These are phyloP conservation scores for Caenorhabditis sp. DNA, from an alignment of 2,888 invertebrate species.

Conservation along the genomic window DNA sequence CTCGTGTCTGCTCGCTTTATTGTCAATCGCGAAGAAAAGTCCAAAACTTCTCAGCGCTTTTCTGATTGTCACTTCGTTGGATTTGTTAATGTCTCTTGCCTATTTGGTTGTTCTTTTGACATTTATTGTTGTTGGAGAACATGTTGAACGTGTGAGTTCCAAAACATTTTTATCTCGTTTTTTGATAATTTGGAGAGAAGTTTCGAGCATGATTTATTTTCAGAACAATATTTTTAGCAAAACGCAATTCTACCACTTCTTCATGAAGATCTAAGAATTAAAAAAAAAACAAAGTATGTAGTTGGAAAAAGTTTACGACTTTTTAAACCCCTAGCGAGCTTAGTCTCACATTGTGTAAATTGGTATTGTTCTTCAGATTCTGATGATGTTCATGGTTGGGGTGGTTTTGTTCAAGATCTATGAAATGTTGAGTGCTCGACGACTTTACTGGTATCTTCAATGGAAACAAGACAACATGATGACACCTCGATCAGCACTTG, in stretches of 20 bases:
- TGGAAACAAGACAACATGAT: conserved; percentile 51
- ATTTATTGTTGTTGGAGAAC: conserved; percentile 34
- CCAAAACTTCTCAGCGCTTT: conserved; percentile 39
- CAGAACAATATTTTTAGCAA: no score
- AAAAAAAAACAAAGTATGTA: no score
- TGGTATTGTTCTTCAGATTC: no score
- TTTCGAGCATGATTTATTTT: no score
- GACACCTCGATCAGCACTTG: conserved; percentile 48
- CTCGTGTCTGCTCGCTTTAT: conserved; percentile 45
- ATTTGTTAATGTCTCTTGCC: conserved; percentile 44
- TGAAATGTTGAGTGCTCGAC: conserved; percentile 50
- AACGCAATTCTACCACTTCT: no score
- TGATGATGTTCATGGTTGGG: conserved; percentile 50
- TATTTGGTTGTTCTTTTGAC: conserved; percentile 45
- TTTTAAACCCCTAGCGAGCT: no score
- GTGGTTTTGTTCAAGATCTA: conserved; percentile 56
- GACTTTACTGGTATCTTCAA: conserved; percentile 60
- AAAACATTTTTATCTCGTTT: neutral
- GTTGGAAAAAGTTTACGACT: no score
- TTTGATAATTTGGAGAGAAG: no score
- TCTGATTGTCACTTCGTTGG: conserved; percentile 39
- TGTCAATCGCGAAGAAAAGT: conserved; percentile 43
- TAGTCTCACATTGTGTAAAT: no score
- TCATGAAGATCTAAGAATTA: no score
- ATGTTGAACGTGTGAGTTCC: conserved; percentile 35